A percentile compares a stretch with the other conserved stretches of the same genome.
These are phyloP conservation scores for Thaumetopoea pityocampa DNA, from an alignment of 1,140 invertebrate genomes.

Conservation along the genomic window DNA sequence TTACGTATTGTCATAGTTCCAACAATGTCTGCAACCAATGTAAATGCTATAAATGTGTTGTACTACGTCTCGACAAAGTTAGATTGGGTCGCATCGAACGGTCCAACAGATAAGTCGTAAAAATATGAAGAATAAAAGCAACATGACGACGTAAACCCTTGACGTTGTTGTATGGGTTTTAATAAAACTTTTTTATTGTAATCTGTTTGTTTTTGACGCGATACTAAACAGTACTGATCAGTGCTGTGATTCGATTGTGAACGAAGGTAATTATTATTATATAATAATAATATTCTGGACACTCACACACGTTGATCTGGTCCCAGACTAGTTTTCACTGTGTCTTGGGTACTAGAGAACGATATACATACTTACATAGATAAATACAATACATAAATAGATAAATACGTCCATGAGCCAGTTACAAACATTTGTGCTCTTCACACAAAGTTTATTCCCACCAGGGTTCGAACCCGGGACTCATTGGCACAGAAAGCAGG, in stretches of 20 bases:
- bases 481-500: too few relatives aligned
- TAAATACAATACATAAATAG: too few relatives aligned
- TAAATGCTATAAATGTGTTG: slow-evolving; percentile 43
- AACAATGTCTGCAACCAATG: slow-evolving; percentile 8
- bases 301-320: too few relatives aligned
- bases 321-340: too few relatives aligned
- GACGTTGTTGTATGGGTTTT: slow-evolving; percentile 15
- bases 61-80: slow-evolving; percentile 50
- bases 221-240: slow-evolving; percentile 10
- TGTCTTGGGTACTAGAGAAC: too few relatives aligned
- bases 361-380: too few relatives aligned
- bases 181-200: slow-evolving; percentile 19
- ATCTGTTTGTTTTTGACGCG: slow-evolving; percentile 2
- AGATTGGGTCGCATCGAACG: slow-evolving; percentile 49
- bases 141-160: slow-evolving; percentile 5
- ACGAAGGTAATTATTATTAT: too few relatives aligned
- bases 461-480: too few relatives aligned
- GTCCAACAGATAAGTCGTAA: slow-evolving; percentile 34
- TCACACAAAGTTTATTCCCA: too few relatives aligned
- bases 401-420: too few relatives aligned
- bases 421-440: too few relatives aligned
- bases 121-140: slow-evolving; percentile 26
- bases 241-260: slow-evolving; percentile 4
- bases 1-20: neutral
- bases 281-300: too few relatives aligned